Evolutionary conservation across 2,888 invertebrate genomes (phyloP), one percentile per base, ranked within the genome.

Genomic region (Andrena haemorrhoa): DNA sequence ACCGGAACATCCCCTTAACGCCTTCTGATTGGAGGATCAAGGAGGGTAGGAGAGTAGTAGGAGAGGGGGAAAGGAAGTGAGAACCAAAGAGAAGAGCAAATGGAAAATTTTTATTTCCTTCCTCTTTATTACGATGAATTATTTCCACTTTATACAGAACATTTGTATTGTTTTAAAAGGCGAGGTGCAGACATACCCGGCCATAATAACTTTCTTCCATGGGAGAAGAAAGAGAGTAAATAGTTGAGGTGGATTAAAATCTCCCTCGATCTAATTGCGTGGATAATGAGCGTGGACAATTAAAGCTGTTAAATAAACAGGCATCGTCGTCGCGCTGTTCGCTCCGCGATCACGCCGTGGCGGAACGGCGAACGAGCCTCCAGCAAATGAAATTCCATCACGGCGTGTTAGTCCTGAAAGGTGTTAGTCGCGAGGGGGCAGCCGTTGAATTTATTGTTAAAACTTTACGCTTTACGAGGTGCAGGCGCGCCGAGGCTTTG

Each of bases 241-340:
- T 41, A 26, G 69, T 33, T 26, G 2, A 10, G n/a, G 41, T 3
- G 47, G 68, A 75, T 75, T 78, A 75, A 82, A 75, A 78, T 75
- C 69, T 75, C 23, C 68, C 56, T 10, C 47, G 63, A 78, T 78
- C 68, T 75, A 78, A 78, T 75, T 78, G 75, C 63, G 20, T 49
- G 75, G 75, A 78, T 78, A 78, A 78, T 64, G 75, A 75, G 68
- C 63, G 12, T 5, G 78, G 78, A 75, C 78, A 78, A 78, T 78
- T 78, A 75, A 33, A 78, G 75, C 63, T 78, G 47, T 78, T 69
- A 64, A 78, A 75, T 69, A 75, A 78, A 75, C 47, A 61, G 20
- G 49, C 16, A 16, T 47, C 63, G 26, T 1, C 16, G 26, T 41
- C 58, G 6, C 20, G 5, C 16, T 49, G 58, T 75, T 70, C 61